These are phyloP conservation scores for Drosophila azteca DNA, from an alignment of 1,140 invertebrate species.

Conservation along the genomic window DNA sequence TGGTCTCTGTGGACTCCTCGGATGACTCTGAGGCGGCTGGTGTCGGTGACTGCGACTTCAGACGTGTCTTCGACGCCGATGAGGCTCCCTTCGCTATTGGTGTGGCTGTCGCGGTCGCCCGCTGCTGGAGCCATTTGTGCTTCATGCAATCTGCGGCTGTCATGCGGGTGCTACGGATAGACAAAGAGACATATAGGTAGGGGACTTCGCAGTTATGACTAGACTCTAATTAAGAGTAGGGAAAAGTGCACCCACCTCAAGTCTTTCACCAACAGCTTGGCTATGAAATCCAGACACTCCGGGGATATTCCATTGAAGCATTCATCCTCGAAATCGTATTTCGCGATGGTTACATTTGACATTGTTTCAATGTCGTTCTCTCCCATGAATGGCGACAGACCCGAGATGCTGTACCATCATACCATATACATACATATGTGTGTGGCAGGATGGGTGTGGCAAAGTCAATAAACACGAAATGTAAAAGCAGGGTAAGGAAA, in stretches of 20 bases:
- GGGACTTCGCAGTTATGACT: constrained; percentile 41
- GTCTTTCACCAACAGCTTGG: constrained; percentile 93
- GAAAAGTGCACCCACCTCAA: constrained; percentile 89
- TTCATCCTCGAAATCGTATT: constrained; percentile 98
- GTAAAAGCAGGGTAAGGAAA: constrained; percentile 70
- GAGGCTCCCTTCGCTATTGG: constrained; percentile 69
- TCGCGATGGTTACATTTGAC: constrained; percentile 97
- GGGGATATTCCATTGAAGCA: constrained; percentile 95
- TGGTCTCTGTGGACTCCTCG: constrained; percentile 65
- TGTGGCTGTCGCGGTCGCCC: constrained; percentile 78
- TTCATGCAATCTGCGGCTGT: constrained; percentile 89
- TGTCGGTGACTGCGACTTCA: constrained; percentile 62
- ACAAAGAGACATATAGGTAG: constrained; percentile 35
- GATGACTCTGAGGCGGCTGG: constrained; percentile 65
- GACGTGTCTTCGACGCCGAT: constrained; percentile 70
- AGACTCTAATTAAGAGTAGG: constrained; percentile 58
- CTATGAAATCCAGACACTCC: constrained; percentile 96
- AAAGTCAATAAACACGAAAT: constrained; percentile 79
- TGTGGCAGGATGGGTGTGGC: constrained; percentile 31
- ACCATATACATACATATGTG: too few relatives aligned
- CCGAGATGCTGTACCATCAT: constrained; percentile 90
- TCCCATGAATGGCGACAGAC: constrained; percentile 99
- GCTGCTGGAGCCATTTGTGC: constrained; percentile 89
- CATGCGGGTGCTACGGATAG: constrained; percentile 87
- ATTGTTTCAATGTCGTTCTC: constrained; percentile 98